phyloP scores from a whole-genome alignment of 2,888 invertebrate genomes.

The Cacoxenus indagator region DNA sequence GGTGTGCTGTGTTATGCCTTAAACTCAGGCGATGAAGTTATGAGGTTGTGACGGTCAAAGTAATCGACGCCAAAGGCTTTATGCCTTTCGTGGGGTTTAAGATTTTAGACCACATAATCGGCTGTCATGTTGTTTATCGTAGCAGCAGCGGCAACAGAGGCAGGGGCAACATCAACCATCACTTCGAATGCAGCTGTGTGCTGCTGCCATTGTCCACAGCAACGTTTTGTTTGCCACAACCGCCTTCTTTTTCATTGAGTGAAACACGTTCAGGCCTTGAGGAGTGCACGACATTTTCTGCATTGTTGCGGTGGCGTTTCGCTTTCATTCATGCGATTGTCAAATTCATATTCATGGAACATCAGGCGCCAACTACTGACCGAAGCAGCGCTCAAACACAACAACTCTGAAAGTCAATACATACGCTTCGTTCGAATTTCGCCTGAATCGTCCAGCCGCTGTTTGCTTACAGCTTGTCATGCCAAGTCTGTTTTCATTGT shows the following conservation, averaged over 20 bases:
- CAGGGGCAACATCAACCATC: background rate
- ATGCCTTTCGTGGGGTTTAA: background rate
- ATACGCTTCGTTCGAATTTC: background rate
- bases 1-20: background rate
- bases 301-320: background rate
- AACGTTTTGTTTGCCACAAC: background rate
- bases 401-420: background rate
- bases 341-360: background rate
- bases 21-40: background rate
- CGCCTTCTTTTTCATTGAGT: background rate
- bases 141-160: background rate
- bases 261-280: too few species aligned
- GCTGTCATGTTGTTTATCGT: conserved; percentile 21
- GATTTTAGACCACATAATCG: conserved; percentile 10
- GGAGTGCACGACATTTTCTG: too few species aligned
- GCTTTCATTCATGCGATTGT: background rate
- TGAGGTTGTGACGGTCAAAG: background rate
- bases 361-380: background rate
- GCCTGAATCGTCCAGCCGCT: background rate
- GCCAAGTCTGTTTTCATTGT: background rate
- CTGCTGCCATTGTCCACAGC: background rate
- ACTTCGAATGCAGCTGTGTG: background rate
- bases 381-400: background rate
- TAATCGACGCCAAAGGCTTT: background rate
- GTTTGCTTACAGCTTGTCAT: background rate